A percentile compares a stretch with the other conserved stretches of the same genome.
phyloP scores from a whole-genome alignment of 37 sponge, comb jelly and placozoan genomes.

The Dysidea cf. avara region DNA sequence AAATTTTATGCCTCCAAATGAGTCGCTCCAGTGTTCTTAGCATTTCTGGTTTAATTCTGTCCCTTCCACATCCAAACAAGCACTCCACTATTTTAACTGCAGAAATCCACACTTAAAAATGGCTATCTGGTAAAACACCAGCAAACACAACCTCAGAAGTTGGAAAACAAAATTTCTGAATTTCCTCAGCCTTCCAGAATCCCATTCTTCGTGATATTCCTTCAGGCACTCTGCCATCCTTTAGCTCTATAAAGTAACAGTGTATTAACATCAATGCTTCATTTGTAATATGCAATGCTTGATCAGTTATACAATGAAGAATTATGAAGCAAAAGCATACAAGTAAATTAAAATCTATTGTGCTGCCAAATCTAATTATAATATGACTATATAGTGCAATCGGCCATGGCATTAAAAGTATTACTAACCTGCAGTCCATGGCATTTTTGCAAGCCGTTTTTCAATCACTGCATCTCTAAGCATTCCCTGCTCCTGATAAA shows the following conservation, averaged over 20 bases:
- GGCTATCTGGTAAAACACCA: constrained; percentile 9
- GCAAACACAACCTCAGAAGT: constrained; percentile 41
- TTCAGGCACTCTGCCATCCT: constrained; percentile 41
- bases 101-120: constrained; percentile 21
- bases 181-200: constrained; percentile 46
- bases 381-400: too few relatives aligned
- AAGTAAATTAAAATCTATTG: too few relatives aligned
- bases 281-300: too few relatives aligned
- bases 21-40: constrained; percentile 12
- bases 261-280: too few relatives aligned
- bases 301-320: too few relatives aligned
- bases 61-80: constrained; percentile 20
- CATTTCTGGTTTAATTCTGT: constrained; percentile 10
- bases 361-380: too few relatives aligned
- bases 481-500: too few relatives aligned
- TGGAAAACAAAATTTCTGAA: constrained; percentile 27
- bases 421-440: constrained; percentile 32
- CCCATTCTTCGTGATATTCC: constrained; percentile 25
- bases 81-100: constrained; percentile 14
- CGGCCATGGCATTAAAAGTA: too few relatives aligned
- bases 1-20: constrained; percentile 33
- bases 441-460: constrained; percentile 3
- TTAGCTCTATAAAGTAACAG: constrained; percentile 17
- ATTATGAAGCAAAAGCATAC: too few relatives aligned
- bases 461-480: neutral